Percentiles rank a stretch among this genome's conserved stretches.
Evolutionary conservation across 1,140 invertebrate genomes (phyloP).

Genomic region (Palaemon carinicauda): DNA sequence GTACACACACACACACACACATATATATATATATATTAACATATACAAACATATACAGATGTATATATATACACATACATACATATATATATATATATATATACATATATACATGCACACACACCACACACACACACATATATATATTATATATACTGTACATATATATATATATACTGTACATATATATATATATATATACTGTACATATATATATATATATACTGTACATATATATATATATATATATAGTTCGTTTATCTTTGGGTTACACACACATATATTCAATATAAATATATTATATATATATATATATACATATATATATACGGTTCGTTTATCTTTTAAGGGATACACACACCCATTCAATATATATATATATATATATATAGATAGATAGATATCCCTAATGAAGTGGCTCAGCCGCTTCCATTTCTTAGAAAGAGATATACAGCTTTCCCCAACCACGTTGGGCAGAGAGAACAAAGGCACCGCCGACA

Average conservation of each 20-base stretch:
- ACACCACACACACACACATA: neutral
- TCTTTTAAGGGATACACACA: neutral
- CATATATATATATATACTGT: neutral
- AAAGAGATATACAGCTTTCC: no score
- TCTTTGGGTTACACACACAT: no score
- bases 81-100: neutral
- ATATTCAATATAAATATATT: no score
- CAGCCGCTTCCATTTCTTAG: no score
- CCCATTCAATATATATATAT: slow-evolving; percentile 7
- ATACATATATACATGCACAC: slow-evolving; percentile 7
- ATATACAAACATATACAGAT: slow-evolving; percentile 16
- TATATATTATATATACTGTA: neutral
- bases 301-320: no score
- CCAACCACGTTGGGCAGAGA: no score
- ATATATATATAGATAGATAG: no score
- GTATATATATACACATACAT: slow-evolving; percentile 5
- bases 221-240: neutral
- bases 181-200: neutral
- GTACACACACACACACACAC: neutral
- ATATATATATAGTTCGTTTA: no score
- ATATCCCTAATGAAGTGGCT: no score
- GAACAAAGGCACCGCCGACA: no score
- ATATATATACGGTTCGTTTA: neutral
- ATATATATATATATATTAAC: slow-evolving; percentile 15
- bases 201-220: neutral